Evolutionary conservation across 2,888 invertebrate genomes (phyloP).

Genomic region (Melanophora roralis): DNA sequence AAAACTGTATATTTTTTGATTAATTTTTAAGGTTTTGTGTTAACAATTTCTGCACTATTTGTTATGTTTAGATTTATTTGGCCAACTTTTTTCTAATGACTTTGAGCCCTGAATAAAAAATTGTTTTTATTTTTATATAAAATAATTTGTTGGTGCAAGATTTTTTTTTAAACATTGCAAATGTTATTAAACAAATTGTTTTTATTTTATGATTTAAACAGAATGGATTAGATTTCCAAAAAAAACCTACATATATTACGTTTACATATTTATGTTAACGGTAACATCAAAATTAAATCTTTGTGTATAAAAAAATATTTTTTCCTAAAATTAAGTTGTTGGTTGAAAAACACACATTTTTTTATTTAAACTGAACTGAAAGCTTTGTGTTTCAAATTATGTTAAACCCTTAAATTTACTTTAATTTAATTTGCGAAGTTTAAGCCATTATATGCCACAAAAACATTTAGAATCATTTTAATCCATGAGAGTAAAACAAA

Average conservation of each 20-base stretch:
- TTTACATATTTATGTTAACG: slow-evolving; percentile 24
- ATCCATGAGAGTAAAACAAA: too few species aligned
- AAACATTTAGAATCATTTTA: too few species aligned
- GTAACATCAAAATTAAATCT: slow-evolving; percentile 41
- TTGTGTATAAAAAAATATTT: background rate
- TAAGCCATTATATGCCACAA: background rate
- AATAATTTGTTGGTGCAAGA: slow-evolving; percentile 38
- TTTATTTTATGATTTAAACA: background rate
- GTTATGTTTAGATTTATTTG: slow-evolving; percentile 22
- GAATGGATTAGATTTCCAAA: background rate
- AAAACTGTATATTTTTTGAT: background rate
- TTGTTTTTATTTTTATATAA: slow-evolving; percentile 28
- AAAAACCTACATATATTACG: too few species aligned
- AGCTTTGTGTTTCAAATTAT: background rate
- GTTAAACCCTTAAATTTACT: background rate
- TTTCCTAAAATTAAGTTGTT: slow-evolving; percentile 2
- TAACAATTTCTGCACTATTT: slow-evolving; percentile 33
- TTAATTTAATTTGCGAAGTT: background rate
- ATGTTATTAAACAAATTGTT: slow-evolving; percentile 26
- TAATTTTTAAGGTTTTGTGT: too few species aligned
- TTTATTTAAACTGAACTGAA: background rate
- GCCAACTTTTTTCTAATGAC: slow-evolving; percentile 1
- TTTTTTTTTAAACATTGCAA: slow-evolving; percentile 39
- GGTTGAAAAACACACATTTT: background rate
- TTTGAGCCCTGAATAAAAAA: slow-evolving; percentile 46